A percentile compares a stretch with the other conserved stretches of the same genome.
Evolutionary conservation across 1,140 invertebrate species (phyloP).

Genomic region (Ctenoplectra terminalis): DNA sequence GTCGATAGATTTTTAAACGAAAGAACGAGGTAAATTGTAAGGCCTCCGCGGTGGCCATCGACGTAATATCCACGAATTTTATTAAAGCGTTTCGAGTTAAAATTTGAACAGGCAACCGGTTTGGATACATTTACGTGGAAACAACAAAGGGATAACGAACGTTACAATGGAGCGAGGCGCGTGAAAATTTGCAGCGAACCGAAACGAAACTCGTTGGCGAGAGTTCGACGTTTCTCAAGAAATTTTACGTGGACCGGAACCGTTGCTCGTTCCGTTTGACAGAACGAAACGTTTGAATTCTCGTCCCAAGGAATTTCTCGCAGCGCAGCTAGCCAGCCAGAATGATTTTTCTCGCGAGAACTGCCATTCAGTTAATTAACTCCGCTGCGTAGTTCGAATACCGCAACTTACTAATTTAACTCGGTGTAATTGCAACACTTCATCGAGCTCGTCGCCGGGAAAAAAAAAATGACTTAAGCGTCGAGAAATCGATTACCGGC

Average conservation of each 20-base stretch:
- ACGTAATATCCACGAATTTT: no score
- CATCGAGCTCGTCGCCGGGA: no score
- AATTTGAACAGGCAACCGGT: no score
- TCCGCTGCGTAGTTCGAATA: conserved; percentile 24
- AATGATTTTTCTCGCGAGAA: conserved; percentile 26
- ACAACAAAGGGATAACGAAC: background rate
- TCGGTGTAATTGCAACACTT: conserved; percentile 26
- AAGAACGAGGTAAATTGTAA: no score
- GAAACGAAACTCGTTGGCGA: background rate
- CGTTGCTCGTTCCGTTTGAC: background rate
- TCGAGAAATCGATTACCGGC: background rate
- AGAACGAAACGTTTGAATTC: conserved; percentile 21
- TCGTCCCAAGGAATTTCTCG: background rate
- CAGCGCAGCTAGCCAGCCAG: no score
- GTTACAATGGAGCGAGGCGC: background rate
- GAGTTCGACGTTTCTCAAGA: background rate
- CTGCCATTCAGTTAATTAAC: conserved; percentile 37
- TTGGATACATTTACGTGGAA: no score
- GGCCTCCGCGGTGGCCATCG: no score
- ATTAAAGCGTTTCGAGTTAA: no score
- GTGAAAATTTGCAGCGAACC: background rate
- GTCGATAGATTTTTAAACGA: background rate
- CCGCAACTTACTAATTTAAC: conserved; percentile 24
- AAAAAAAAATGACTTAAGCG: no score
- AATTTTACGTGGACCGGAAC: background rate